Evolutionary conservation across 2,797 vertebrate genomes (phyloP).

Genomic region (Acipenser oxyrinchus): DNA sequence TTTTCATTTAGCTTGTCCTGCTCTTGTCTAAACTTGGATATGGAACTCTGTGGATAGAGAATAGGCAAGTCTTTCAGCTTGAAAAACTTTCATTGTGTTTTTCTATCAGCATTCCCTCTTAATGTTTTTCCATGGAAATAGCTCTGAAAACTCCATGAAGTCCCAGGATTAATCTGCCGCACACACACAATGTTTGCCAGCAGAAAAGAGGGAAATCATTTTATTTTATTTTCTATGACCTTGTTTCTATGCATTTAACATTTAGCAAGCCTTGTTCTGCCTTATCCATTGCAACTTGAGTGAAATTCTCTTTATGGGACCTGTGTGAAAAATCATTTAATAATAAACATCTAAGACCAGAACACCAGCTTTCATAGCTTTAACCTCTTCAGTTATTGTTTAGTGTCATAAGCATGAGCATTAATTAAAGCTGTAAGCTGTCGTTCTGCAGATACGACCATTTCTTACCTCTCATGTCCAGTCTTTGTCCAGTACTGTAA

Average conservation of each 20-base stretch:
- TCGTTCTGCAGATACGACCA: too few relatives aligned
- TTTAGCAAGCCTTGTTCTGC: neutral
- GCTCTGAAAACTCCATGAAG: neutral
- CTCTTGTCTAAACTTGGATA: constrained; percentile 9
- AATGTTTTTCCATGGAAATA: constrained; percentile 2
- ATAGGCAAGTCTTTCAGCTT: neutral
- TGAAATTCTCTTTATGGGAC: too few relatives aligned
- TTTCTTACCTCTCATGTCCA: too few relatives aligned
- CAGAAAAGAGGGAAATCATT: neutral
- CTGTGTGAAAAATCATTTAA: too few relatives aligned
- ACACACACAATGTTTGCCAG: neutral
- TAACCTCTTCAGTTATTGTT: too few relatives aligned
- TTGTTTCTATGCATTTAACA: neutral
- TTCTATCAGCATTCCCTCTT: neutral
- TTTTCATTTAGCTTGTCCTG: constrained; percentile 7
- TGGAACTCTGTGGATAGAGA: constrained; percentile 8
- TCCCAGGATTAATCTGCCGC: neutral
- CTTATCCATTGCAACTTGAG: too few relatives aligned
- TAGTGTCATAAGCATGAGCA: too few relatives aligned
- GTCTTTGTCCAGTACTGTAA: too few relatives aligned
- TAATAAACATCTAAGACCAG: too few relatives aligned
- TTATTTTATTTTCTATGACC: neutral
- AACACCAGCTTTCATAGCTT: too few relatives aligned
- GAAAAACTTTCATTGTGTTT: constrained; percentile 1
- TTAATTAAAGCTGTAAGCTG: too few relatives aligned